Evolutionary conservation across 1,140 invertebrate species (phyloP).

Genomic region (Lineus longissimus): DNA sequence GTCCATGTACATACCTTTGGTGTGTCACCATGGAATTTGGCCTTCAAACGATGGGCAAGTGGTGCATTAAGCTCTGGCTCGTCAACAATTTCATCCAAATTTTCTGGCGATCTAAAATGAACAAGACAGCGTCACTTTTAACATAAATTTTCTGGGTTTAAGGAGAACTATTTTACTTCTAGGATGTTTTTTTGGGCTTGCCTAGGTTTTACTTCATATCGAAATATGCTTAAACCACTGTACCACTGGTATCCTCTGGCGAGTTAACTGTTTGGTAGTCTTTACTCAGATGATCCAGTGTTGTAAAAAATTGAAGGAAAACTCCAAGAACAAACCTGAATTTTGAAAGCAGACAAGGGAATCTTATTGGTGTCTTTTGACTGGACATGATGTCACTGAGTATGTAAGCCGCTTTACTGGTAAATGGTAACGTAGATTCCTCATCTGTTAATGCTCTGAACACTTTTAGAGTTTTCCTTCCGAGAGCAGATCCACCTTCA

Average conservation of each 20-base stretch:
- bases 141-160: neutral
- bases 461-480: constrained; percentile 27
- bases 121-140: neutral
- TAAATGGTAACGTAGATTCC: constrained; percentile 21
- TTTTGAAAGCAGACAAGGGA: constrained; percentile 35
- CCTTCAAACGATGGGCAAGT: neutral
- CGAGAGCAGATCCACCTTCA: constrained; percentile 31
- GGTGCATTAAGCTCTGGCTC: neutral
- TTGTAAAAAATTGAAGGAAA: constrained; percentile 7
- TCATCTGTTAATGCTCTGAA: constrained; percentile 31
- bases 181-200: too few relatives aligned
- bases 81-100: neutral
- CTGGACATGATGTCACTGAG: constrained; percentile 36
- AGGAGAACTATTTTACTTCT: too few relatives aligned
- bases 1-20: neutral
- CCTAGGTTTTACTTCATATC: too few relatives aligned
- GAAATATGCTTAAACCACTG: too few relatives aligned
- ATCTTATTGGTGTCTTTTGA: constrained; percentile 38
- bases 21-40: neutral
- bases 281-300: neutral
- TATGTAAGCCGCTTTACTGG: constrained; percentile 19
- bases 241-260: too few relatives aligned
- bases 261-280: neutral
- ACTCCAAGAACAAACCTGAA: constrained; percentile 31
- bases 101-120: neutral